phyloP scores from a whole-genome alignment of 2,113 vertebrate species.

The Hemibagrus wyckioides region DNA sequence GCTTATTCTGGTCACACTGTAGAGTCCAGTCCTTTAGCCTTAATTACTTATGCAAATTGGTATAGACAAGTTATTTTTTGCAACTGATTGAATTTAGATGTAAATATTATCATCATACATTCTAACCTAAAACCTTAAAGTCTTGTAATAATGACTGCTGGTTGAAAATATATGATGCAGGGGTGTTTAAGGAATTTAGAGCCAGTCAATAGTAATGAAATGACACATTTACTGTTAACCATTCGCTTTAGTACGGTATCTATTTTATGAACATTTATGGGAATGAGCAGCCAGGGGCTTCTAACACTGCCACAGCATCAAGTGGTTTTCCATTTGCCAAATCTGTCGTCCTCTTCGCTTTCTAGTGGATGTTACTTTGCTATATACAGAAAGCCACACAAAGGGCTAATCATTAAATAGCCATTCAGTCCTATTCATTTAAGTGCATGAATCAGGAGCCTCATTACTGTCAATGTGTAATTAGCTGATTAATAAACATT shows the following conservation, averaged over 20 bases:
- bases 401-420: conserved; percentile 79
- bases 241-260: neutral
- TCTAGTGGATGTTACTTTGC: conserved; percentile 55
- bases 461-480: conserved; percentile 82
- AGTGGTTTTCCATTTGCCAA: conserved; percentile 24
- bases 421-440: conserved; percentile 76
- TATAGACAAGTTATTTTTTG: neutral
- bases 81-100: neutral
- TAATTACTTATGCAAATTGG: neutral
- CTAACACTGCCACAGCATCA: conserved; percentile 1
- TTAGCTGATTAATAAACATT: conserved; percentile 84
- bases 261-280: conserved; percentile 18
- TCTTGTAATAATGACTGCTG: neutral
- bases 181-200: neutral
- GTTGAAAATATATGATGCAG: conserved; percentile 1
- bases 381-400: conserved; percentile 60
- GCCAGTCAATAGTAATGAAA: neutral
- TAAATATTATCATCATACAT: neutral
- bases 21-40: neutral
- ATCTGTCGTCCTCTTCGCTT: neutral
- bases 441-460: conserved; percentile 78
- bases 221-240: conserved; percentile 14
- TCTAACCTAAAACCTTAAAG: neutral
- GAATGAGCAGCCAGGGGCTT: conserved; percentile 11
- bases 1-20: neutral